Percentiles rank a stretch among this genome's conserved stretches.
Conservation (phyloP, 2,797 vertebrate genomes). For the Trematomus bernacchii region DNA sequence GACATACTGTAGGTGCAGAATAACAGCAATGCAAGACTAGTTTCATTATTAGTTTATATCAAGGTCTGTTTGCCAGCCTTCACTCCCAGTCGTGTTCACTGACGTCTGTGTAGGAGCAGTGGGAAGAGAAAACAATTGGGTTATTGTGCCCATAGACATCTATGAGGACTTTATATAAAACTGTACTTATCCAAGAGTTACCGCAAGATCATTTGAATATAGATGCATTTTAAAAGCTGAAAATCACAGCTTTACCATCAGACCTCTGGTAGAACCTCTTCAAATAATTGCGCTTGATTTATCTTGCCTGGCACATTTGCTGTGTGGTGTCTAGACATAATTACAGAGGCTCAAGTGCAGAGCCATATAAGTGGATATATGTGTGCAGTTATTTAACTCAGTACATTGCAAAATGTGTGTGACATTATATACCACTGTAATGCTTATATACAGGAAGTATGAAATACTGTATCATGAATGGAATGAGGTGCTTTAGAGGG, state of each 20-base stretch:
- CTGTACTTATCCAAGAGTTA: slow-evolving; percentile 36
- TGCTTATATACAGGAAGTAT: slow-evolving; percentile 55
- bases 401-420: slow-evolving; percentile 32
- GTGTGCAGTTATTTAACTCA: slow-evolving; percentile 20
- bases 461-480: slow-evolving; percentile 62
- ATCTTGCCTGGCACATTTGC: slow-evolving; percentile 44
- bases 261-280: slow-evolving; percentile 47
- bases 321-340: slow-evolving; percentile 53
- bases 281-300: slow-evolving; percentile 49
- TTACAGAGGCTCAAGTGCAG: slow-evolving; percentile 33
- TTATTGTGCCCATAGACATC: slow-evolving; percentile 74
- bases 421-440: slow-evolving; percentile 52
- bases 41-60: slow-evolving; percentile 72
- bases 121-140: slow-evolving; percentile 79
- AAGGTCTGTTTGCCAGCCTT: slow-evolving; percentile 75
- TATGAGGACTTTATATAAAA: slow-evolving; percentile 57
- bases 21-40: slow-evolving; percentile 68
- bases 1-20: slow-evolving; percentile 67
- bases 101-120: slow-evolving; percentile 79
- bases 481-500: slow-evolving; percentile 64
- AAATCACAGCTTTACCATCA: slow-evolving; percentile 53
- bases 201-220: slow-evolving; percentile 38
- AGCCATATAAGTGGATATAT: background rate
- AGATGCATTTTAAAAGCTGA: slow-evolving; percentile 38
- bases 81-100: slow-evolving; percentile 80